Conservation (phyloP, 2,888 invertebrate genomes). For the Drosophila crucigera region DNA sequence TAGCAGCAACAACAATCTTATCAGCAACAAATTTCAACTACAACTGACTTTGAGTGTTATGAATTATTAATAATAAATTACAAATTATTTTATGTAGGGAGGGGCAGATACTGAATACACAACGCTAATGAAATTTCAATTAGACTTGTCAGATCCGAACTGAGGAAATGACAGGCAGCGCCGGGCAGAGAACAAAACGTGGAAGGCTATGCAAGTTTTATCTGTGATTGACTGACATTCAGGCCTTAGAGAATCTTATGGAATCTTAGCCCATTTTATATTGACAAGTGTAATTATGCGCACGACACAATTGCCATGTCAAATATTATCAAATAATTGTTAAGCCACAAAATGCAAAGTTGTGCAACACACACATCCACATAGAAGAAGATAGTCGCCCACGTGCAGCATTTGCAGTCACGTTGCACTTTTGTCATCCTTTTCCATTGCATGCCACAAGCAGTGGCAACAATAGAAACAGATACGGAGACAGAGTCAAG, state of each 20-base stretch:
- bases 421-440: slow-evolving; percentile 80
- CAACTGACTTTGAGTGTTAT: slow-evolving; percentile 65
- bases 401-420: slow-evolving; percentile 76
- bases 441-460: slow-evolving; percentile 41
- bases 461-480: slow-evolving; percentile 8
- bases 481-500: slow-evolving; percentile 18
- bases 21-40: slow-evolving; percentile 43
- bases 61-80: slow-evolving; percentile 83
- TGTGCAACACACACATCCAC: slow-evolving; percentile 38
- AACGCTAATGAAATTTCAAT: slow-evolving; percentile 82
- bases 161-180: slow-evolving; percentile 55
- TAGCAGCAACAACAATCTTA: slow-evolving; percentile 54
- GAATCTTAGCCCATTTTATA: slow-evolving; percentile 81
- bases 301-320: slow-evolving; percentile 80
- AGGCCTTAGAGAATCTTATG: slow-evolving; percentile 47
- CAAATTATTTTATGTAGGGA: slow-evolving; percentile 59
- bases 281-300: slow-evolving; percentile 79
- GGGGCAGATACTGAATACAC: slow-evolving; percentile 32
- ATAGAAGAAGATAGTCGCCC: slow-evolving; percentile 25
- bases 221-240: slow-evolving; percentile 40
- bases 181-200: neutral
- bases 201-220: slow-evolving; percentile 29
- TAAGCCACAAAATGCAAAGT: slow-evolving; percentile 51
- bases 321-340: slow-evolving; percentile 79
- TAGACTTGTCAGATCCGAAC: slow-evolving; percentile 68